phyloP scores from a whole-genome alignment of 2,797 vertebrate genomes.

The Crocidura indochinensis region DNA sequence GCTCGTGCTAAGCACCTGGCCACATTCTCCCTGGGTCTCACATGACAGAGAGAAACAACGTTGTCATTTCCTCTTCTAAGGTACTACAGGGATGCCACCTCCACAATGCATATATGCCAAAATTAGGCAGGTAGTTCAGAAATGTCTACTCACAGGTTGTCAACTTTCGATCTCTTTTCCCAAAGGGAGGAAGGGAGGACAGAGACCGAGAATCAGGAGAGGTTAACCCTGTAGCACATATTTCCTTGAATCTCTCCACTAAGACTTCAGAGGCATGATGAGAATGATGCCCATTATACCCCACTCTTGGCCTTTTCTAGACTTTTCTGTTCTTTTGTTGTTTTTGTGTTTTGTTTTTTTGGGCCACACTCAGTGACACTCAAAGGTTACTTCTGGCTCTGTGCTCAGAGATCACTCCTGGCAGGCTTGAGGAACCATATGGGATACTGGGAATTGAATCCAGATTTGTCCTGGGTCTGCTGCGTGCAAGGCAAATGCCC shows the following conservation, averaged over 20 bases:
- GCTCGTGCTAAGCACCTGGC: not conserved
- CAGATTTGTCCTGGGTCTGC: no score
- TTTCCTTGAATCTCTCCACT: not conserved
- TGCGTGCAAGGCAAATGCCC: no score
- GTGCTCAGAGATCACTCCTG: no score
- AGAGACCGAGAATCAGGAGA: not conserved
- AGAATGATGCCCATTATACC: not conserved
- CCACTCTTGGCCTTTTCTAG: conserved; percentile 2
- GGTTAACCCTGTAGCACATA: not conserved
- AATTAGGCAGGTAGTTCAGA: not conserved
- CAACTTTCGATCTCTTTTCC: conserved; percentile 26
- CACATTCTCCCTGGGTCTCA: not conserved
- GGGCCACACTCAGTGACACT: no score
- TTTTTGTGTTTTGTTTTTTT: no score
- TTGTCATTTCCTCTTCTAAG: not conserved
- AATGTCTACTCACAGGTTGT: not conserved
- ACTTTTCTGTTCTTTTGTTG: not conserved
- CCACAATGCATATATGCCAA: not conserved
- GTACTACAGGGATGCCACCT: not conserved
- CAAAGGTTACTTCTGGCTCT: no score
- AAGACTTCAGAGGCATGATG: conserved; percentile 22
- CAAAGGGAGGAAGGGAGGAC: not conserved
- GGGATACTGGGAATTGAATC: no score
- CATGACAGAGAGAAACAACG: not conserved
- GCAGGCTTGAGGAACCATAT: no score